Evolutionary conservation across 1,140 invertebrate genomes (phyloP).

Genomic region (Neodiprion lecontei): DNA sequence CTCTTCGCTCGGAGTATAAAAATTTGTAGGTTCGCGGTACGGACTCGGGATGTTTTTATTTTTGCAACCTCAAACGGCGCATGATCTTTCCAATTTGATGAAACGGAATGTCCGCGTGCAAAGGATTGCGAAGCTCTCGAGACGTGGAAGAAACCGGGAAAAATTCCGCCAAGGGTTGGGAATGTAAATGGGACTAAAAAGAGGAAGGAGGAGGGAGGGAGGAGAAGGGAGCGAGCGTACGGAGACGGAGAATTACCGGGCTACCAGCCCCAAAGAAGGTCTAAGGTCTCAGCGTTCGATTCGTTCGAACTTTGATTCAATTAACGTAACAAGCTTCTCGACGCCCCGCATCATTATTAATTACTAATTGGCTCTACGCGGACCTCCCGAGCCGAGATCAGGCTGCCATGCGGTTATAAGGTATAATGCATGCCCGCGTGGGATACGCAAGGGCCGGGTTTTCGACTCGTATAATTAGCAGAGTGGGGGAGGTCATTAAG

Average conservation of each 20-base stretch:
- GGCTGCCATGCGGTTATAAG: slow-evolving; percentile 19
- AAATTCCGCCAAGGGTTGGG: too few relatives aligned
- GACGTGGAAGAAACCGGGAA: too few relatives aligned
- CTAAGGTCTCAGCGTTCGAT: neutral
- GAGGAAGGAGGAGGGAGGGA: neutral
- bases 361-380: slow-evolving; percentile 25
- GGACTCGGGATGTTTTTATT: too few relatives aligned
- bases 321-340: slow-evolving; percentile 1
- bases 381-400: neutral
- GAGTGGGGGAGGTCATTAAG: slow-evolving; percentile 37
- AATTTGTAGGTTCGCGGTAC: too few relatives aligned
- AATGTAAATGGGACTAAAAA: too few relatives aligned
- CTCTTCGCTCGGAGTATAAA: too few relatives aligned
- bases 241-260: neutral
- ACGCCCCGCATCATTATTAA: slow-evolving; percentile 24
- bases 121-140: too few relatives aligned
- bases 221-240: neutral
- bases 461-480: slow-evolving; percentile 40
- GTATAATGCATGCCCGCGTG: slow-evolving; percentile 19
- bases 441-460: neutral
- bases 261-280: slow-evolving; percentile 20
- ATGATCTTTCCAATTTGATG: too few relatives aligned
- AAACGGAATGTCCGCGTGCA: too few relatives aligned
- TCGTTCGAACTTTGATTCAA: slow-evolving; percentile 7
- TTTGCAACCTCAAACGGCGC: too few relatives aligned